A percentile compares a stretch with the other conserved stretches of the same genome.
Conservation (phyloP, 2,113 vertebrate species). For the Oryzias curvinotus region DNA sequence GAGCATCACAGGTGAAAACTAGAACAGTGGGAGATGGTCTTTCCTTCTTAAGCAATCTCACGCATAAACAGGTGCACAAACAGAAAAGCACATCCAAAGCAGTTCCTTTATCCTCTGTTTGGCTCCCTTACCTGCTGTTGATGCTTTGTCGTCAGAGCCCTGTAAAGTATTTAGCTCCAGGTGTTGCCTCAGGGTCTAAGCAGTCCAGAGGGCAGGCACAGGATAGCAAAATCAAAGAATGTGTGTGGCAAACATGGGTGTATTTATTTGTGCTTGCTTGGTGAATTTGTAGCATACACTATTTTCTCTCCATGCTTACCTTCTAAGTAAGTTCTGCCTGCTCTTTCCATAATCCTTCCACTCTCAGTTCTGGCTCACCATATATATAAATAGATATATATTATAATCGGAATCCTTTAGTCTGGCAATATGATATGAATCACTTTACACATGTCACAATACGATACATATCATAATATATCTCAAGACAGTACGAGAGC, state of each 20-base stretch:
- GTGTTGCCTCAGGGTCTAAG: slow-evolving; percentile 58
- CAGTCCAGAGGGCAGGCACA: slow-evolving; percentile 28
- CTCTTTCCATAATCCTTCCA: slow-evolving; percentile 15
- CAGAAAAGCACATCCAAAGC: slow-evolving; percentile 15
- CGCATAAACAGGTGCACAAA: slow-evolving; percentile 2
- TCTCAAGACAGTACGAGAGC: too few species aligned
- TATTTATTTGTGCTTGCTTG: slow-evolving; percentile 22
- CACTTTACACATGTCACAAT: too few species aligned
- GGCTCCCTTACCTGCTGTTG: slow-evolving; percentile 15
- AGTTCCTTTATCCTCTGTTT: slow-evolving; percentile 39
- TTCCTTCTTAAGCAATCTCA: slow-evolving; percentile 12
- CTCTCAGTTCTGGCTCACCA: slow-evolving; percentile 17
- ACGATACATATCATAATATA: too few species aligned
- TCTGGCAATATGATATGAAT: too few species aligned
- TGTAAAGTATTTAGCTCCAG: slow-evolving; percentile 56
- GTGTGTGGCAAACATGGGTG: slow-evolving; percentile 46
- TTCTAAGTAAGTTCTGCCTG: background rate
- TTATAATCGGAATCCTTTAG: too few species aligned
- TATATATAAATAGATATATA: too few species aligned
- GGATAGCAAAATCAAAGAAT: slow-evolving; percentile 48
- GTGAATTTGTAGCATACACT: slow-evolving; percentile 5
- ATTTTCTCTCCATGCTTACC: background rate
- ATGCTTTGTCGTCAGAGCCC: slow-evolving; percentile 44
- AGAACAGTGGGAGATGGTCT: slow-evolving; percentile 50
- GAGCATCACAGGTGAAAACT: slow-evolving; percentile 42